Base-by-base conservation (phyloP, 2,797 vertebrate genomes). In the Acipenser transmontanus region DNA sequence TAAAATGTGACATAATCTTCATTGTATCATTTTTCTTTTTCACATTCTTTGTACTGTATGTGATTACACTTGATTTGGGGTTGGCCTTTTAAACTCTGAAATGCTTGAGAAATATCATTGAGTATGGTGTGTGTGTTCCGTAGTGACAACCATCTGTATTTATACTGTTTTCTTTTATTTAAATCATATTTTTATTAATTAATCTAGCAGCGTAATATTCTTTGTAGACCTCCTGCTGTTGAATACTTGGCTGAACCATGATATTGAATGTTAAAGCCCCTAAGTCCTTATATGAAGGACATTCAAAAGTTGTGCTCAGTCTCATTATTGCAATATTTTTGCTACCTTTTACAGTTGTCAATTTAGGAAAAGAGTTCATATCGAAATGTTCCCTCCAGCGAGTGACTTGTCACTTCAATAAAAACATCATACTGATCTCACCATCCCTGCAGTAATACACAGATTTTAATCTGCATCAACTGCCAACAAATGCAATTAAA, bases 261-360 rank as follows among this genome's bases (percentile, higher is more conserved):
- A 50, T 7, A 20, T 14, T 50, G 61, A 57, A 65, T 50, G 7
- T 66, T 17, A 20, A 52, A 34, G 13, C 61, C 61, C 48, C 61
- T 57, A 49, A 47, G 65, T 59, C 54, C 57, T 63, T 66, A 70
- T 68, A 72, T 85, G 86, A 89, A 91, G 87, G 88, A 74, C 87
- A 82, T 68, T 76, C 70, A 76, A 80, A 80, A 77, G 77, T 74
- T 67, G 77, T 81, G 77, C 76, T 84, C 78, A 68, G 80, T 82
- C 89, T 91, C 89, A 91, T 91, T 92, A 91, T 73, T 85, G 84
- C 87, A 90, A 89, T 91, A 85, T 90, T 86, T 86, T 78, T 72
- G 76, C 86, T 88, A 86, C 86, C 86, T 89, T 89, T 89, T 89
- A 82, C 84, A 89, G 85, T 89, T 92, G 87, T 91, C 89, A 92